Base-by-base conservation (phyloP, 2,888 invertebrate genomes). In the Nebria brevicollis region DNA sequence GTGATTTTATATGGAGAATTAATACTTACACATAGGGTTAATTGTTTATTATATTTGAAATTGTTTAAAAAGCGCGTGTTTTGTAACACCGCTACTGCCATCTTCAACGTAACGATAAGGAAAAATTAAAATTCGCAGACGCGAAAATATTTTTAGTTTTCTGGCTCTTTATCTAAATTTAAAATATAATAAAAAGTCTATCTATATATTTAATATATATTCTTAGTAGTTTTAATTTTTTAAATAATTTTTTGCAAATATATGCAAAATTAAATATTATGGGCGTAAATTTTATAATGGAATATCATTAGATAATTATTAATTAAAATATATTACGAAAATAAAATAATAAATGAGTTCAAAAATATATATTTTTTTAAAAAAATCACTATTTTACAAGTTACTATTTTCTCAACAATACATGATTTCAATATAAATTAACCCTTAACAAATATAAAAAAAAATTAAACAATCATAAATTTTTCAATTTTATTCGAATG, bases 11-110 rank as follows among this genome's bases (percentile, higher is more conserved):
- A 25, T 25, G 20, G 42, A 26, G 13, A 26, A 66, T 1, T 5
- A 34, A 20, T 70, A 80, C 79, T 75, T 75, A 80, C 79, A 75
- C 42, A 66, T 25, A 75, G 64, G 41, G 68, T 15, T 25, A 75
- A 15, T n/a, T 54, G 43, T 43, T 75, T 65, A 75, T 75, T 80
- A 64, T 43, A 54, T 13, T 66, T 64, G 66, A 80, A 68, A 75
- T 80, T 80, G 25, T 75, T 66, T 2, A 80, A 80, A 68, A 80
- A 43, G 34, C 34, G 66, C 10, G 68, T 64, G 64, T 80, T 74
- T 42, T 75, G 68, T 43, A 80, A 25, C 10, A 80, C 75, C 26
- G 74, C 68, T 42, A 73, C 41, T 68, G 79, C 79, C 79, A 80
- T 80, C 54, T 34, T 66, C 65, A 54, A 54, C 2, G 34, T 34